These are phyloP conservation scores for Motacilla tschutschensis DNA, from an alignment of 2,113 vertebrate species.

Conservation along the genomic window DNA sequence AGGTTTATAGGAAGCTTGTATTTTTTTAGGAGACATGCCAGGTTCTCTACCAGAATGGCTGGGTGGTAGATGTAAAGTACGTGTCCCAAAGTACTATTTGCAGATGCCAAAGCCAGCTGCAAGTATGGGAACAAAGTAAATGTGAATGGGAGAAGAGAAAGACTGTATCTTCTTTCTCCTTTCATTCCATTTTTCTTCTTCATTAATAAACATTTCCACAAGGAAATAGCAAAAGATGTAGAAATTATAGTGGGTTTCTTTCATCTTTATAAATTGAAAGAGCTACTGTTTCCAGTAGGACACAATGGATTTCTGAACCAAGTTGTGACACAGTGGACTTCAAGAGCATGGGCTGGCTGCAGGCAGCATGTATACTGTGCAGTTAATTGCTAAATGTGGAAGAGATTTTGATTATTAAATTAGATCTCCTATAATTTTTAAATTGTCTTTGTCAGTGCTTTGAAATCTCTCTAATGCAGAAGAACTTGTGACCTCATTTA, in stretches of 20 bases:
- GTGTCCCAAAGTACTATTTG: background rate
- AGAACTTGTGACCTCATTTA: constrained; percentile 32
- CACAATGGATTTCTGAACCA: background rate
- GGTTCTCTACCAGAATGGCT: background rate
- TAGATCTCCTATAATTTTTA: background rate
- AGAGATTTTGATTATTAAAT: constrained; percentile 43
- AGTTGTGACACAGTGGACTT: background rate
- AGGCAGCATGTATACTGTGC: background rate
- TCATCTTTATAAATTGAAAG: background rate
- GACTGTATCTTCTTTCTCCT: background rate
- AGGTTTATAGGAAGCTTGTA: background rate
- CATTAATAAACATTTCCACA: background rate
- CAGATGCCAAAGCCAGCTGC: background rate
- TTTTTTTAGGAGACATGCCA: background rate
- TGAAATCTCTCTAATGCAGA: constrained; percentile 1
- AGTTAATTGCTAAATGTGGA: background rate
- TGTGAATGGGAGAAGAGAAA: background rate
- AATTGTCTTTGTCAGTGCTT: constrained; percentile 28
- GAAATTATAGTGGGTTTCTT: background rate
- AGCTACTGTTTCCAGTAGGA: background rate
- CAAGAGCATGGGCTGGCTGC: background rate
- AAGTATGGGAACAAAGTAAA: background rate
- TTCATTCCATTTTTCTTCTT: background rate
- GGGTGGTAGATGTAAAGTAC: background rate
- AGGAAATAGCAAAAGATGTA: background rate